Base-by-base conservation (phyloP, 2,797 vertebrate genomes). In the Macrochelys suwanniensis region DNA sequence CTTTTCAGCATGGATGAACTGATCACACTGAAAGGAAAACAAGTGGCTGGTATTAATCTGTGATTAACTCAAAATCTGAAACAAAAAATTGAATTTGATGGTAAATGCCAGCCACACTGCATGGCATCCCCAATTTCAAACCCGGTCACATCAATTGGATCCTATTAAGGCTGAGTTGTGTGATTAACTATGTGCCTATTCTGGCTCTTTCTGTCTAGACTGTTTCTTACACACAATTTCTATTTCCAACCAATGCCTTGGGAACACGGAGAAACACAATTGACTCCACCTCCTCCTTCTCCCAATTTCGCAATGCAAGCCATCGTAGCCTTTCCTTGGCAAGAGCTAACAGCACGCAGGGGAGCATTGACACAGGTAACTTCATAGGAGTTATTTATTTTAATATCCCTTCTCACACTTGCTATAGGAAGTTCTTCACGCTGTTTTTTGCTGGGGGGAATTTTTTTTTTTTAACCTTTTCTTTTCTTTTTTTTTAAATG, bases 161-260 rank as follows among this genome's bases (percentile, higher is more conserved):
- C 33, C 56, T 2, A 1, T 61, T 88, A 79, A 0, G 0, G 49
- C 59, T 0, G 11, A 21, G 79, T 80, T 83, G 76, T 76, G 47
- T 80, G 90, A 83, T 17, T 92, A 92, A 96, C 51, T 92, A 54
- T 79, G 45, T 90, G 42, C 89, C 56, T 8, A 0, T 90, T 94
- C 74, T 95, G 92, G 50, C 95, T 87, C 97, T 95, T 92, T 51
- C 97, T 87, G 95, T 94, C 47, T 37, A 99, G 99, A 99, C 99
- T 0, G 99, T 99, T 95, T 99, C 99, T 61, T 99, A 99, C 89
- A 99, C 99, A 47, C 99, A 99, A 98, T 99, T 99, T 98, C 98
- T 99, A 17, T 99, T 99, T 96, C 99, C 99, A 93, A 99, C 99
- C 57, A 99, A 99, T 78, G 99, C 98, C 95, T 98, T 99, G 79